phyloP scores from a whole-genome alignment of 2,888 invertebrate species.

The Melieria omissa region DNA sequence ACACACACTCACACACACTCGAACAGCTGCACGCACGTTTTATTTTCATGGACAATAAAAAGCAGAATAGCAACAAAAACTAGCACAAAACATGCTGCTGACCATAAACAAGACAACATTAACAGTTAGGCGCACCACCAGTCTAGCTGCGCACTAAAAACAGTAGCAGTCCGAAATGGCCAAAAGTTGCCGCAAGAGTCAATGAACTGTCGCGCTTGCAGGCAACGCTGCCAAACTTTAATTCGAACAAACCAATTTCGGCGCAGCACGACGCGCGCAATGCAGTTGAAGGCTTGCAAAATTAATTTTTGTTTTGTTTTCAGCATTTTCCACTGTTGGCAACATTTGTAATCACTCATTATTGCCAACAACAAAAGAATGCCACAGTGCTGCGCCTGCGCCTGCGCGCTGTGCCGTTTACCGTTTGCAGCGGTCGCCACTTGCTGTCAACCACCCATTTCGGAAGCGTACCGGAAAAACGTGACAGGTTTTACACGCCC shows the following conservation, averaged over 20 bases:
- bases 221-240: constrained; percentile 1
- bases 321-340: too few species aligned
- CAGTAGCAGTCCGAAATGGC: not conserved
- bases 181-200: constrained; percentile 44
- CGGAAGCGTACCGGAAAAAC: constrained; percentile 50
- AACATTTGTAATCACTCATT: too few species aligned
- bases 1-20: not conserved
- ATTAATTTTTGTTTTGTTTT: too few species aligned
- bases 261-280: too few species aligned
- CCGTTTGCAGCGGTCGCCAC: too few species aligned
- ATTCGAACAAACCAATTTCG: too few species aligned
- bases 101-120: constrained; percentile 29
- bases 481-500: constrained; percentile 49
- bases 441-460: too few species aligned
- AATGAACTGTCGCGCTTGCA: constrained; percentile 49
- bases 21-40: not conserved
- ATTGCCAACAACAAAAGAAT: too few species aligned
- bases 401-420: too few species aligned
- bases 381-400: too few species aligned
- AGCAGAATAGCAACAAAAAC: not conserved
- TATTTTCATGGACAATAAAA: not conserved
- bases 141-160: not conserved
- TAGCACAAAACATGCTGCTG: not conserved
- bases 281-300: too few species aligned
- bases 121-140: constrained; percentile 38